Evolutionary conservation across 1,140 invertebrate species (phyloP).

Genomic region (Megathymus violae): DNA sequence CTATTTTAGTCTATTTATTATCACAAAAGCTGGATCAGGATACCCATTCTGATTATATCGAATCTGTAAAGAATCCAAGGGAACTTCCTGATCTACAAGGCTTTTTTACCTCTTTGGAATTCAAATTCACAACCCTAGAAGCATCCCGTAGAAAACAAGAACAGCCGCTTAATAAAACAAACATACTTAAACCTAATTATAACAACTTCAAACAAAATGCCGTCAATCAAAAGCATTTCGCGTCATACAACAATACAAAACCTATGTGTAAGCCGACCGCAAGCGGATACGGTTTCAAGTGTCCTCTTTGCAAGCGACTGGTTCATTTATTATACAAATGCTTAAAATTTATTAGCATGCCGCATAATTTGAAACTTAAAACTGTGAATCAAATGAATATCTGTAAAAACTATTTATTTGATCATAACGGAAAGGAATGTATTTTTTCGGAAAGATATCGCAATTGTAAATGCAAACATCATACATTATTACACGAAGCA

Average conservation of each 20-base stretch:
- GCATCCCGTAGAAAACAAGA: no score
- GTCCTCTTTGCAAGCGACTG: conserved; percentile 1
- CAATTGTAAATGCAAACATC: conserved; percentile 32
- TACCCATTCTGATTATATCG: background rate
- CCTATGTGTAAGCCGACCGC: background rate
- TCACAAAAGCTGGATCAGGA: background rate
- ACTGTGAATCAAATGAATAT: conserved; percentile 17
- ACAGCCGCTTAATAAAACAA: background rate
- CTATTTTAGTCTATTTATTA: background rate
- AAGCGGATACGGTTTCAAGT: conserved; percentile 4
- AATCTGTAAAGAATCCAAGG: conserved; percentile 1
- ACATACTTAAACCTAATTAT: background rate
- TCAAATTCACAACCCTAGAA: background rate
- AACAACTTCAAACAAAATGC: background rate
- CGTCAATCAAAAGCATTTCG: conserved; percentile 1
- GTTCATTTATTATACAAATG: conserved; percentile 7
- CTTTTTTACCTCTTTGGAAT: background rate
- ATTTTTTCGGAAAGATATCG: conserved; percentile 29
- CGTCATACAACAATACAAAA: background rate
- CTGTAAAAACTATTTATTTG: conserved; percentile 33
- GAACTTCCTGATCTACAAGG: background rate
- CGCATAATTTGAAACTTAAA: conserved; percentile 18
- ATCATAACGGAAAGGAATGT: conserved; percentile 37
- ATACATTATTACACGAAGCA: conserved; percentile 38
- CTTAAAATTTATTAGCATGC: background rate